Evolutionary conservation across 2,888 invertebrate genomes (phyloP).

Genomic region (Drosophila emarginata): DNA sequence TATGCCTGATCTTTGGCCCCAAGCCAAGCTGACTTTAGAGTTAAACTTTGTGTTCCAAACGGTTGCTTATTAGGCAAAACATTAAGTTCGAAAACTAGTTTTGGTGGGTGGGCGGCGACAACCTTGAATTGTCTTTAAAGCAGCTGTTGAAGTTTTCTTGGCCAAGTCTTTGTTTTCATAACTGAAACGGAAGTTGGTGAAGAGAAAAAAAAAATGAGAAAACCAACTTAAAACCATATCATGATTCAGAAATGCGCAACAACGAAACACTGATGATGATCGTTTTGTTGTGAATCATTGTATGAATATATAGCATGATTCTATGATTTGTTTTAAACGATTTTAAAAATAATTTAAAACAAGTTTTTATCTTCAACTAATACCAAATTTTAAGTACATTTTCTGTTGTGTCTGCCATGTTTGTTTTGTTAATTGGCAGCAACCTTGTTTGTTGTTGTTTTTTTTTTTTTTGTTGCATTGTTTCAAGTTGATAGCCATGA

Average conservation of each 20-base stretch:
- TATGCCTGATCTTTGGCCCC: not conserved
- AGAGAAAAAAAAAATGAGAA: not conserved
- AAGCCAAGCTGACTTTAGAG: not conserved
- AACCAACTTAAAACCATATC: not conserved
- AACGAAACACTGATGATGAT: not conserved
- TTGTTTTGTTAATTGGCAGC: slow-evolving; percentile 31
- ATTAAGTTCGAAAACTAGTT: slow-evolving; percentile 4
- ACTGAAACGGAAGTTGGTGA: slow-evolving; percentile 7
- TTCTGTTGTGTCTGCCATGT: slow-evolving; percentile 4
- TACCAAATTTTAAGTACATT: not conserved
- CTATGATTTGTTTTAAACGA: not conserved
- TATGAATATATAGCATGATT: not conserved
- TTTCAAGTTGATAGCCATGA: slow-evolving; percentile 48
- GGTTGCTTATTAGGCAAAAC: not conserved
- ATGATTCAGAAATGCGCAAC: not conserved
- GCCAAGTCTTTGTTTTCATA: slow-evolving; percentile 14
- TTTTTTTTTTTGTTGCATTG: not conserved
- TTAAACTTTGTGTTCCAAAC: not conserved
- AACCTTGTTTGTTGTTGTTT: slow-evolving; percentile 49
- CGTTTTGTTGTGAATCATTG: not conserved
- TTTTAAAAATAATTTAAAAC: not conserved
- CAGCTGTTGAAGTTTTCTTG: slow-evolving; percentile 11
- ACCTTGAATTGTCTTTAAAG: slow-evolving; percentile 8
- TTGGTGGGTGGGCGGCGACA: slow-evolving; percentile 27
- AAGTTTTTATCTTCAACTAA: not conserved